Percentiles rank a stretch among this genome's conserved stretches.
Conservation (phyloP, 1,140 invertebrate species). For the Arctopsyche grandis region DNA sequence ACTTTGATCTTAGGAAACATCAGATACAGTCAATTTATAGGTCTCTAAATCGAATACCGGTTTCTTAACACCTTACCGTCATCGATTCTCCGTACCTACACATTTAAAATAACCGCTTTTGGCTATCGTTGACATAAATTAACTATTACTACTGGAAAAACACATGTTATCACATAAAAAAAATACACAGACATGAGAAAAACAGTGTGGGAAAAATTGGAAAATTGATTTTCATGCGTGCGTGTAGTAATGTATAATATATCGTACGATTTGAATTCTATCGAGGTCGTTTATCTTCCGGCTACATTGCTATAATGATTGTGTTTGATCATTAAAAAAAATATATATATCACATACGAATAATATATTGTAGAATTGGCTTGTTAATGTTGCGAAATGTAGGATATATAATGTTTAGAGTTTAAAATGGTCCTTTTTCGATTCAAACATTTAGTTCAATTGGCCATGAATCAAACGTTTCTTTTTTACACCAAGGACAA, state of each 20-base stretch:
- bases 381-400: no score
- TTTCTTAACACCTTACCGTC: neutral
- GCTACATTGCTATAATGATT: constrained; percentile 36
- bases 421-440: no score
- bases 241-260: neutral
- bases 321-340: neutral
- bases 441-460: neutral
- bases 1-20: constrained; percentile 22
- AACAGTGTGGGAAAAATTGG: neutral
- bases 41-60: neutral
- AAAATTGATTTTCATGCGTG: neutral
- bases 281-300: constrained; percentile 36
- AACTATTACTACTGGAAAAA: no score
- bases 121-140: neutral
- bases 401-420: no score
- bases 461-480: neutral
- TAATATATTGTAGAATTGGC: no score
- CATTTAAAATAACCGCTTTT: neutral
- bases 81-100: no score
- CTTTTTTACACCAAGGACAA: neutral
- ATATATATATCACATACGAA: neutral
- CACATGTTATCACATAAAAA: constrained; percentile 1
- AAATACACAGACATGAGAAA: no score
- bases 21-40: constrained; percentile 3
- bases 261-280: constrained; percentile 17